Base-by-base conservation (phyloP, 2,113 vertebrate species). In the Limnothrissa miodon region DNA sequence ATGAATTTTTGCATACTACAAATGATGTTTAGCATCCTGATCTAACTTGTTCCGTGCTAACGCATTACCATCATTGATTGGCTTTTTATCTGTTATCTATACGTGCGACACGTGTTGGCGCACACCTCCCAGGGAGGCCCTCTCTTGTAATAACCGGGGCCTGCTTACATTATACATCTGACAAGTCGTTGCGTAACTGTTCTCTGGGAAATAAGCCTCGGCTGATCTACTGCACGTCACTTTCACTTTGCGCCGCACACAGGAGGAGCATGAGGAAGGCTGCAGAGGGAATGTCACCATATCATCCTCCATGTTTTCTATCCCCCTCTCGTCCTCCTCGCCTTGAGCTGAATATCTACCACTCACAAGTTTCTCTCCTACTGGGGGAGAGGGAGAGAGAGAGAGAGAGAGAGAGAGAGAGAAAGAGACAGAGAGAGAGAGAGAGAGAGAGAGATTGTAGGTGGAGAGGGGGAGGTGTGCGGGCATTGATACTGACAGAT, bases 321-420 rank as follows among this genome's bases (percentile, higher is more conserved):
- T 42, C 42, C 42, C 2, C 42, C 17, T 56, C 79, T 85, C 84
- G n/a, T n/a, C 85, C 81, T 87, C 86, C 87, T 88, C 88, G 84
- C 89, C 46, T 48, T 48, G 11, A 48, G 36, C 25, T 15, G 66
- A 36, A 74, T 74, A 74, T 74, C 66, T 74, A 88, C 81, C 48
- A 74, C 25, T 39, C 29, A 15, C 29, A 33, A 36, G 66, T 33
- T 74, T 74, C 29, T 74, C 33, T 36, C 13, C 29, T 2, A 29
- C 25, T 29, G 87, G 51, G 83, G 83, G 81, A 70, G 78, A 39
- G 74, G 17, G 85, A 78, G 80, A 70, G 80, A 85, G 44, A 9
- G 19, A 74, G 29, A 8, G 79, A 25, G 80, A 82, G 53, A 51
- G 42, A 80, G 51, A 62, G 39, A 62, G 39, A 33, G 70, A 36